Base-by-base conservation (phyloP, 2,797 vertebrate genomes). In the Toxotes lorentzi region DNA sequence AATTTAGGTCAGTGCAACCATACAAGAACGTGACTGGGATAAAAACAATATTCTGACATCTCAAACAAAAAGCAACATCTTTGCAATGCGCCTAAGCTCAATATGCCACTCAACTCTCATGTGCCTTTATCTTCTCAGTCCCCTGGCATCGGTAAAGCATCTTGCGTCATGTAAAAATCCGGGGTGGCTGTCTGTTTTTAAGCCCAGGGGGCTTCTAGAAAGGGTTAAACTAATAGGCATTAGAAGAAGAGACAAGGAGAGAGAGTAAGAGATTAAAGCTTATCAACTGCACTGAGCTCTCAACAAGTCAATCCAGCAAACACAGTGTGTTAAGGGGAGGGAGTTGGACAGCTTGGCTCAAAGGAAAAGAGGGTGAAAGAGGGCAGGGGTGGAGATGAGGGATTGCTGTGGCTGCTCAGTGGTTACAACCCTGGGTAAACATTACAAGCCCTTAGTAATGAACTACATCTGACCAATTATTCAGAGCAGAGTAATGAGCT, bases 341-440 rank as follows among this genome's bases (percentile, higher is more conserved):
- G 54, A 78, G 69, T n/a, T 61, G 67, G 77, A 79, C 71, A 83
- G 71, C 80, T 76, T 79, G 82, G 56, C 85, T 81, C 66, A 83
- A 78, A 84, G 79, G 76, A 62, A 78, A 73, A 82, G 73, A 86
- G 77, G 77, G 60, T 74, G 72, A 84, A 41, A 81, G 71, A 88
- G 65, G 81, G 58, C 70, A 86, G 50, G 67, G 70, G 70, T 73
- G 70, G 70, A 84, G 86, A 83, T 68, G 66, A 83, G 72, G 77
- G 87, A 86, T 89, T 86, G 86, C 60, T 80, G 73, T 63, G 82
- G 63, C 75, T 69, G 54, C 78, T 73, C 69, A 48, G 73, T 81
- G 80, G 81, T 84, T 88, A 79, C 70, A 83, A 73, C 79, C 74
- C 67, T 74, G 75, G 48, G 75, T 84, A 89, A 91, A 89, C 81